These are phyloP conservation scores for Euproctis similis DNA, from an alignment of 2,888 invertebrate species.

Conservation along the genomic window DNA sequence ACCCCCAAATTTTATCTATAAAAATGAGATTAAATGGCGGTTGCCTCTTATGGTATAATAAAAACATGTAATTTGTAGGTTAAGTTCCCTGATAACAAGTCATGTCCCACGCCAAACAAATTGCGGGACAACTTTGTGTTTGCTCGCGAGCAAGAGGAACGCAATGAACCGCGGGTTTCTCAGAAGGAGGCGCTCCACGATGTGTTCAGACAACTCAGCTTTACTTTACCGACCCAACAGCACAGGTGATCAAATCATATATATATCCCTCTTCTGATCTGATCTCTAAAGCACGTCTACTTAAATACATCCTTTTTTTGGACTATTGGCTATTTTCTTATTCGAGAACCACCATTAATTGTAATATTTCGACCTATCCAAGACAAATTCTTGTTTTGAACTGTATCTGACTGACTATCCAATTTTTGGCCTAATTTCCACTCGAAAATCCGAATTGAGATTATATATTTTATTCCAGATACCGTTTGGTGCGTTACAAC, in stretches of 20 bases:
- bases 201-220: constrained; percentile 49
- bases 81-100: constrained; percentile 59
- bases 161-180: constrained; percentile 35
- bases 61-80: constrained; percentile 29
- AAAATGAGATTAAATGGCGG: not conserved
- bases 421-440: too few species aligned
- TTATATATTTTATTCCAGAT: constrained; percentile 48
- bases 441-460: too few species aligned
- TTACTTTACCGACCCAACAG: constrained; percentile 55
- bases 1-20: not conserved
- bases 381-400: not conserved
- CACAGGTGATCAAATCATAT: constrained; percentile 40
- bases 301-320: too few species aligned
- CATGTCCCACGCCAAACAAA: constrained; percentile 15
- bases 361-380: too few species aligned
- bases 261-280: too few species aligned
- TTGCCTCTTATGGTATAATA: too few species aligned
- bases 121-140: constrained; percentile 54
- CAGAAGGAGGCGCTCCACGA: constrained; percentile 50
- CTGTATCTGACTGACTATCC: too few species aligned
- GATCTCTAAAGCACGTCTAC: too few species aligned
- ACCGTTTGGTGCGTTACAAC: constrained; percentile 82
- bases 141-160: constrained; percentile 52
- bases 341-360: too few species aligned
- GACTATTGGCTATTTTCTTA: too few species aligned